Base-by-base conservation (phyloP, 2,888 invertebrate genomes). In the Branchellion lobata region DNA sequence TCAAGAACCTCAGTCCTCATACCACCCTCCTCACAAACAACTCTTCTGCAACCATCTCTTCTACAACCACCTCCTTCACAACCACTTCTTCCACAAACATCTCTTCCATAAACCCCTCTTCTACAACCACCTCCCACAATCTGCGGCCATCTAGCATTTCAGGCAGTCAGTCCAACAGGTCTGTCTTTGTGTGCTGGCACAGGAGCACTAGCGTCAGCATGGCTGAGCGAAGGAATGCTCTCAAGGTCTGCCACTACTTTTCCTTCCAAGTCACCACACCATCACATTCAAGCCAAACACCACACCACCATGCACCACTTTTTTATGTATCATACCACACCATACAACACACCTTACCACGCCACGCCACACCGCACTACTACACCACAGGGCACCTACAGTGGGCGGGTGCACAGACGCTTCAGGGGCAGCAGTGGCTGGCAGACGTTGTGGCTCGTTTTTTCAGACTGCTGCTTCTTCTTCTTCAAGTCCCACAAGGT, bases 371-470 rank as follows among this genome's bases (percentile, higher is more conserved):
- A 47, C 47, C 8, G 11, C 8, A 14, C 21, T 5, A 57, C 21
- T n/a, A 24, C 21, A 57, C n/a, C 3, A 24, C 89, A 94, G 93
- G 87, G 86, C 79, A 86, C 87, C 81, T 82, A 96, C 77, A 96
- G 96, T 82, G 98, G 98, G 14, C 97, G 96, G 89, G 90, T 99
- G 84, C 89, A 98, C 81, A 91, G 98, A 82, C 99, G 98, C 90
- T 96, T 98, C 89, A 96, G 98, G 89, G 97, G 95, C 89, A 95
- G 94, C 84, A 94, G 94, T 85, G 98, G 98, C 81, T 99, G 98
- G 98, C 98, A 99, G 90, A 96, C 96, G 86, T 90, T 99, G 65
- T 99, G 97, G 97, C 97, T 98, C 27, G 96, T 97, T 57, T 95
- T 96, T 87, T 95, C 96, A 0, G 93, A 95, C 82, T 96, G 95